phyloP scores from a whole-genome alignment of 1,140 invertebrate genomes.

The Aphidius ervi region DNA sequence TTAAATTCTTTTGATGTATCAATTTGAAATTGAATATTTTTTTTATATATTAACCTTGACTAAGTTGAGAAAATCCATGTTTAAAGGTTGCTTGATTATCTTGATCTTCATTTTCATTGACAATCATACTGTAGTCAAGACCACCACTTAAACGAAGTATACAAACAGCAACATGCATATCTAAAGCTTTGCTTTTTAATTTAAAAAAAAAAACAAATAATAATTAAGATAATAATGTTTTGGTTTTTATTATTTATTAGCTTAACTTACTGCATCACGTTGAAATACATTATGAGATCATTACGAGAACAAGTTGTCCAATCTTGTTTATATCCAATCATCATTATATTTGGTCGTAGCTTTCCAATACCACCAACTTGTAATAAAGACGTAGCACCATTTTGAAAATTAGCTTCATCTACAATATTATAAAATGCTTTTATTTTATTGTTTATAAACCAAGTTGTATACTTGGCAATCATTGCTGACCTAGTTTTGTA shows the following conservation, averaged over 20 bases:
- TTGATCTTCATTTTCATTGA: conserved; percentile 55
- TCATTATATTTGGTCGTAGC: conserved; percentile 81
- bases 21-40: neutral
- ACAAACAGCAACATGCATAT: conserved; percentile 86
- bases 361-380: conserved; percentile 85
- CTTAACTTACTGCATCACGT: conserved; percentile 81
- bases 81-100: conserved; percentile 32
- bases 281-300: conserved; percentile 81
- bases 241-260: conserved; percentile 8
- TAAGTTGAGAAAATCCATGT: conserved; percentile 62
- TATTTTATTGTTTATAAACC: conserved; percentile 79
- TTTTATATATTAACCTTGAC: conserved; percentile 53
- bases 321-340: conserved; percentile 89
- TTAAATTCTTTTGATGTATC: neutral
- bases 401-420: conserved; percentile 73
- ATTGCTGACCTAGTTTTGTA: conserved; percentile 56
- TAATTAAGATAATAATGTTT: neutral
- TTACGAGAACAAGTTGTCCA: conserved; percentile 74
- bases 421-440: conserved; percentile 89
- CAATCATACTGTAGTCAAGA: conserved; percentile 65
- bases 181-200: conserved; percentile 75
- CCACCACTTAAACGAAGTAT: conserved; percentile 81
- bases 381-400: conserved; percentile 67
- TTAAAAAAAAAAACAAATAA: conserved; percentile 6
- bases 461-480: conserved; percentile 64